phyloP scores from a whole-genome alignment of 1,140 invertebrate species.

The Pogonomyrmex barbatus region DNA sequence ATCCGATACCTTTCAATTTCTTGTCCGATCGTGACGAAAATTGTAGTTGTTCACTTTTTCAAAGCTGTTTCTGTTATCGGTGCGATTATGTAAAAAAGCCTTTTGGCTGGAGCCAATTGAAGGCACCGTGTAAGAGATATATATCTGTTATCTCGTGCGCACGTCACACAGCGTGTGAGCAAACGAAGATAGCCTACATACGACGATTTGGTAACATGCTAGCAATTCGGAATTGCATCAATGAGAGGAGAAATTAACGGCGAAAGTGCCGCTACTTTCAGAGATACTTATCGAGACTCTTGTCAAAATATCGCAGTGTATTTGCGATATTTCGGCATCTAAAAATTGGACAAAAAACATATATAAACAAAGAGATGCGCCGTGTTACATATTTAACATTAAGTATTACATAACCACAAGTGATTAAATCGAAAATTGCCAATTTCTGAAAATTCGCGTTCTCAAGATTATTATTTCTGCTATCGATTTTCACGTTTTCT shows the following conservation, averaged over 20 bases:
- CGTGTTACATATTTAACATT: background rate
- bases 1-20: background rate
- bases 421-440: background rate
- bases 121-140: slow-evolving; percentile 13
- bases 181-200: slow-evolving; percentile 61
- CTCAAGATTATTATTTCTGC: background rate
- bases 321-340: background rate
- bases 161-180: slow-evolving; percentile 16
- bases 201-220: slow-evolving; percentile 28
- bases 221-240: slow-evolving; percentile 27
- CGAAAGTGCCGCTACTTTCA: background rate
- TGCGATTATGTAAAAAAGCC: slow-evolving; percentile 34
- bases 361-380: too few relatives aligned
- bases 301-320: background rate
- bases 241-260: slow-evolving; percentile 14
- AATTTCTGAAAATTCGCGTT: background rate
- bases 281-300: background rate
- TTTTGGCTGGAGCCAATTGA: slow-evolving; percentile 23
- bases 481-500: slow-evolving; percentile 15
- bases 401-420: background rate
- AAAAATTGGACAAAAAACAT: slow-evolving; percentile 4
- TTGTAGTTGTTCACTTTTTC: background rate
- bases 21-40: background rate
- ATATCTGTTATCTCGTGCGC: slow-evolving; percentile 46
- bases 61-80: slow-evolving; percentile 15